Conservation (phyloP, 64 coral and sea anemone genomes). For the Pocillopora damicornis region DNA sequence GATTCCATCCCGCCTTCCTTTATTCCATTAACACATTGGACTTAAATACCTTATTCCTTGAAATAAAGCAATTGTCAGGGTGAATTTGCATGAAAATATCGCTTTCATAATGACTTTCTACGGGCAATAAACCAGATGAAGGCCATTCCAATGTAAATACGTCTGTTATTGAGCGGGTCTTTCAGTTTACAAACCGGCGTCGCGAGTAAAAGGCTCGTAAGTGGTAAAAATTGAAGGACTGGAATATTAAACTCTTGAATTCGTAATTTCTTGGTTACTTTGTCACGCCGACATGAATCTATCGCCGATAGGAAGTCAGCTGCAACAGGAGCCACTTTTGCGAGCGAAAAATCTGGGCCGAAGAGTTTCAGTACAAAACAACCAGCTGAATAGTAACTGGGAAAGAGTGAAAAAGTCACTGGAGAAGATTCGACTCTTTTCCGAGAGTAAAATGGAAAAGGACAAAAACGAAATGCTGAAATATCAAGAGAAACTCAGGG, state of each 20-base stretch:
- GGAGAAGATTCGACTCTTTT: background rate
- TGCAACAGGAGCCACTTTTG: background rate
- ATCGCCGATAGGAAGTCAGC: background rate
- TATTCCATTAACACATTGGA: background rate
- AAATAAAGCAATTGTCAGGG: background rate
- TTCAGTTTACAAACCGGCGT: background rate
- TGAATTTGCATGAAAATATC: background rate
- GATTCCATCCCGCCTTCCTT: background rate
- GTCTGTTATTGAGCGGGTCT: no score
- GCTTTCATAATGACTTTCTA: background rate
- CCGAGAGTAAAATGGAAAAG: background rate
- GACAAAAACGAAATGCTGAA: background rate
- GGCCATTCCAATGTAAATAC: background rate
- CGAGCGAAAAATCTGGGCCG: background rate
- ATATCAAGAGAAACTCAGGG: background rate
- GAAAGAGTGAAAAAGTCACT: background rate
- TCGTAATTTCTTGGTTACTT: background rate
- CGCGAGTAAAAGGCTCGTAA: background rate
- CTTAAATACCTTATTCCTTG: background rate
- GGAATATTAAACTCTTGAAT: background rate
- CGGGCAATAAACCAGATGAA: background rate
- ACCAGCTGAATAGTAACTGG: background rate
- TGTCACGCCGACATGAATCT: background rate
- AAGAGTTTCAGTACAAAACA: background rate
- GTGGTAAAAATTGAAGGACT: background rate